phyloP scores from a whole-genome alignment of 2,797 vertebrate species.

The Menidia menidia region DNA sequence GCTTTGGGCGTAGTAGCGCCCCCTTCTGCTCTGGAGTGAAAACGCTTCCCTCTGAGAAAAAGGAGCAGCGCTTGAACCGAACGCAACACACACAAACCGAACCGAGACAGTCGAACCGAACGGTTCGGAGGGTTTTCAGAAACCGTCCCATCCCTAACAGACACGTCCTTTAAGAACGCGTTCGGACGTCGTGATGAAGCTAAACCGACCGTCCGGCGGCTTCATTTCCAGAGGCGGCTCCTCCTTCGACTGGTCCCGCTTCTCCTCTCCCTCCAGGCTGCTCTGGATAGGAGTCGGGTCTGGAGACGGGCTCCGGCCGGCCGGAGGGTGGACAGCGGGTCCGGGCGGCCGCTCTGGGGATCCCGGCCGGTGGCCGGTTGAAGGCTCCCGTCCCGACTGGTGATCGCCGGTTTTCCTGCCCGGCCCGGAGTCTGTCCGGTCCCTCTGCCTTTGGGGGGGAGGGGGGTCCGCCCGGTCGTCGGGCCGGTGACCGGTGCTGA shows the following conservation, averaged over 20 bases:
- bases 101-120: too few species aligned
- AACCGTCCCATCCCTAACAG: too few species aligned
- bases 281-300: slow-evolving; percentile 12
- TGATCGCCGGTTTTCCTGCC: slow-evolving; percentile 40
- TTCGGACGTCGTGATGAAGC: too few species aligned
- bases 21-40: too few species aligned
- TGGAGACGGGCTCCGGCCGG: slow-evolving; percentile 15
- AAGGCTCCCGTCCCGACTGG: slow-evolving; percentile 36
- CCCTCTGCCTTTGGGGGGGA: slow-evolving; percentile 33
- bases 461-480: slow-evolving; percentile 11
- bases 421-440: slow-evolving; percentile 33
- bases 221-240: slow-evolving; percentile 81
- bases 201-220: slow-evolving; percentile 84
- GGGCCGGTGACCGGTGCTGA: slow-evolving; percentile 21
- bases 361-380: slow-evolving; percentile 30
- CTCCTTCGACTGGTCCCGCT: slow-evolving; percentile 87
- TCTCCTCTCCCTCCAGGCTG: slow-evolving; percentile 77
- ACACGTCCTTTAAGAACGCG: too few species aligned
- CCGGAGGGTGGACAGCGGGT: not conserved
- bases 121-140: too few species aligned
- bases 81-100: too few species aligned
- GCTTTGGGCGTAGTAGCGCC: too few species aligned
- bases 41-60: too few species aligned
- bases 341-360: slow-evolving; percentile 12
- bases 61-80: too few species aligned